These are phyloP conservation scores for Torymus auratus DNA, from an alignment of 2,888 invertebrate genomes.

Conservation along the genomic window DNA sequence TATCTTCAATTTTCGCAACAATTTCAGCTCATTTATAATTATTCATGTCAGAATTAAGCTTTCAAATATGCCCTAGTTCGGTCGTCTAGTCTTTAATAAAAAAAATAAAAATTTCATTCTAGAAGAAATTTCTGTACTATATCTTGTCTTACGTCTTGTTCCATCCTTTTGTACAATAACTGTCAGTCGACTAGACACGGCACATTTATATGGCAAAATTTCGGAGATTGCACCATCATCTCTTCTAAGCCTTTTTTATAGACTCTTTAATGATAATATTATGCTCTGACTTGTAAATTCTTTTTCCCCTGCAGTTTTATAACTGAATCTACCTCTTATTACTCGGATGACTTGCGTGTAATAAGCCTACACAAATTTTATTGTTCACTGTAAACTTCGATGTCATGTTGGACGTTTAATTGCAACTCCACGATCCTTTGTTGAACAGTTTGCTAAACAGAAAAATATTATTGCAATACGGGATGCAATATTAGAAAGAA, in stretches of 20 bases:
- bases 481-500: neutral
- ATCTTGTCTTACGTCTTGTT: conserved; percentile 41
- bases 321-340: conserved; percentile 6
- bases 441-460: conserved; percentile 71
- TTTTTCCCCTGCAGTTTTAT: neutral
- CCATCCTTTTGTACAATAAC: conserved; percentile 50
- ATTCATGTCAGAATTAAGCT: neutral
- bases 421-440: conserved; percentile 73
- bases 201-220: conserved; percentile 51
- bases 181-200: conserved; percentile 58
- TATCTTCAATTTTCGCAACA: too few relatives aligned
- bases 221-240: conserved; percentile 44
- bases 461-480: conserved; percentile 4
- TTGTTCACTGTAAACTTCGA: conserved; percentile 65
- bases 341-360: neutral
- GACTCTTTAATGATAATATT: neutral
- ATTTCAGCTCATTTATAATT: too few relatives aligned
- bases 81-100: conserved; percentile 44
- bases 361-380: conserved; percentile 10
- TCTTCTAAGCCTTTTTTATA: conserved; percentile 28
- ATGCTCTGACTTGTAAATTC: conserved; percentile 30
- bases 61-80: conserved; percentile 41
- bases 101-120: conserved; percentile 38
- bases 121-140: conserved; percentile 21
- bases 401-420: conserved; percentile 70